These are phyloP conservation scores for Dromiciops gliroides DNA, from an alignment of 2,113 vertebrate genomes.

Conservation along the genomic window DNA sequence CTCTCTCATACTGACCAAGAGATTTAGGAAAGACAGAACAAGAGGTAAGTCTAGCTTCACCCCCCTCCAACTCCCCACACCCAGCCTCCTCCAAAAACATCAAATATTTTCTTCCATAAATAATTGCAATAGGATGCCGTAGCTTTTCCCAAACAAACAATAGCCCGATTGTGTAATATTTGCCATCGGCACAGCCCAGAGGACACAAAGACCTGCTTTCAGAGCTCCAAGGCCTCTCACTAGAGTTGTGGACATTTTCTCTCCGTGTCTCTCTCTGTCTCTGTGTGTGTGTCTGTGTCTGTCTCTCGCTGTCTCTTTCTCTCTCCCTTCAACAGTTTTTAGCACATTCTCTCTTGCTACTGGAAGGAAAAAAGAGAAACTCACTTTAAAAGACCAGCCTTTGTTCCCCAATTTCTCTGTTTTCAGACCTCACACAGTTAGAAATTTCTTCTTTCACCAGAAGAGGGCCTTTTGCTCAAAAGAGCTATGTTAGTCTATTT, in stretches of 20 bases:
- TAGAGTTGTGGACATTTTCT: conserved; percentile 7
- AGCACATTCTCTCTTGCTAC: background rate
- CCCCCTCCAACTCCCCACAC: conserved; percentile 53
- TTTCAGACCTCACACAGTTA: background rate
- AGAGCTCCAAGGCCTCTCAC: conserved; percentile 70
- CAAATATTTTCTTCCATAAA: conserved; percentile 93
- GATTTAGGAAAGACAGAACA: background rate
- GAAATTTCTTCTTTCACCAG: background rate
- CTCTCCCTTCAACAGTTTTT: conserved; percentile 55
- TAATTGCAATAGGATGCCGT: conserved; percentile 92
- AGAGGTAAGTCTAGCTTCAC: conserved; percentile 77
- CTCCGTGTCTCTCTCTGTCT: conserved; percentile 4
- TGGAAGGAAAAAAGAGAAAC: conserved; percentile 22
- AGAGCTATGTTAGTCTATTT: background rate
- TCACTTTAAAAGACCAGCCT: background rate
- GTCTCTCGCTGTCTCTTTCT: background rate
- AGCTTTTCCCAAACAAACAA: conserved; percentile 89
- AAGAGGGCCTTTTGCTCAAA: background rate
- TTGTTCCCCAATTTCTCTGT: background rate
- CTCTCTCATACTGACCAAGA: background rate
- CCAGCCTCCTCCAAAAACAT: conserved; percentile 85
- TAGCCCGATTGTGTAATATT: conserved; percentile 87
- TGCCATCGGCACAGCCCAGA: conserved; percentile 85
- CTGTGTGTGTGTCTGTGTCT: background rate
- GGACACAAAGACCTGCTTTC: conserved; percentile 89